A percentile compares a stretch with the other conserved stretches of the same genome.
Conservation (phyloP, 2,888 invertebrate genomes). For the Allophyes oxyacanthae region DNA sequence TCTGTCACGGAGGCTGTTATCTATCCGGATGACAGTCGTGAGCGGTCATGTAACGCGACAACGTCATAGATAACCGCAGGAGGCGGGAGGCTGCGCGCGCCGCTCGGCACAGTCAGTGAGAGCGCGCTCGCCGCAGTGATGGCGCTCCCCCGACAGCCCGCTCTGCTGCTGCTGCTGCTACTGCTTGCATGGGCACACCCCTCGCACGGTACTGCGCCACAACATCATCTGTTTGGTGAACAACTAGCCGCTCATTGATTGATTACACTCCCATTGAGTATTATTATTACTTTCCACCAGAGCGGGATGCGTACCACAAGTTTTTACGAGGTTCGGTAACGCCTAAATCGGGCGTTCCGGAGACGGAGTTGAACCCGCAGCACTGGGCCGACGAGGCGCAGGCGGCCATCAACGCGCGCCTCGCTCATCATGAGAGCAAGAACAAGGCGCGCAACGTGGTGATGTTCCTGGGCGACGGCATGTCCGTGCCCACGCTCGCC, state of each 20-base stretch:
- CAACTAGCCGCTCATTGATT: no score
- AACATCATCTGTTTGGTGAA: background rate
- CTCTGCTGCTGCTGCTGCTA: slow-evolving; percentile 32
- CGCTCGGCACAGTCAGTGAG: slow-evolving; percentile 4
- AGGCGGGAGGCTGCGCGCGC: slow-evolving; percentile 10
- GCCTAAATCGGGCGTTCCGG: background rate
- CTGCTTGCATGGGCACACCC: slow-evolving; percentile 21
- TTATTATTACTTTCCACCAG: slow-evolving; percentile 30
- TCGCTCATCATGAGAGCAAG: slow-evolving; percentile 23
- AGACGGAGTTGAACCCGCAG: slow-evolving; percentile 58
- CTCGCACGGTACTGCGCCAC: slow-evolving; percentile 23
- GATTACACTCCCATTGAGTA: background rate
- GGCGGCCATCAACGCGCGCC: slow-evolving; percentile 73
- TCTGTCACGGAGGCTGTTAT: slow-evolving; percentile 18
- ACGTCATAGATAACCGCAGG: background rate
- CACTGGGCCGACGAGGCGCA: slow-evolving; percentile 86
- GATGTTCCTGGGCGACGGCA: slow-evolving; percentile 93
- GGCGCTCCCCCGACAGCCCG: slow-evolving; percentile 8
- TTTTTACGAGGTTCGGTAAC: background rate
- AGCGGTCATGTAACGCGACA: background rate
- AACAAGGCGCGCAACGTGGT: slow-evolving; percentile 88
- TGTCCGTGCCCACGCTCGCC: slow-evolving; percentile 92
- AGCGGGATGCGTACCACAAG: slow-evolving; percentile 48
- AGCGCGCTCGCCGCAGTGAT: slow-evolving; percentile 12
- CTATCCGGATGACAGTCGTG: slow-evolving; percentile 14